These are phyloP conservation scores for Campoletis raptor DNA, from an alignment of 2,888 invertebrate species.

Conservation along the genomic window DNA sequence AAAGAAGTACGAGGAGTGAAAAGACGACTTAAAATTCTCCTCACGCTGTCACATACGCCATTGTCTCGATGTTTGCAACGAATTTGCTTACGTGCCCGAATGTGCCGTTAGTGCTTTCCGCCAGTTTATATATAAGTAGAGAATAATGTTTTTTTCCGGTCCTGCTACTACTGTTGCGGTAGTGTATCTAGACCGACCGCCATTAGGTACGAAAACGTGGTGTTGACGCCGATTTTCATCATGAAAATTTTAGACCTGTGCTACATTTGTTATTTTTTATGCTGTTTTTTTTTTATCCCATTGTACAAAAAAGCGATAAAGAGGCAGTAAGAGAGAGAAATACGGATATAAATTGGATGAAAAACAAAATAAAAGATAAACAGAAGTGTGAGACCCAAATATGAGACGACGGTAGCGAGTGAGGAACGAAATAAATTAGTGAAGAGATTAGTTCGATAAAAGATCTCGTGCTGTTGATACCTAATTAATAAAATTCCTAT, in stretches of 20 bases:
- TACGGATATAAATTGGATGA: not conserved
- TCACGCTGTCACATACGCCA: conserved; percentile 73
- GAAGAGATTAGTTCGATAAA: too few relatives aligned
- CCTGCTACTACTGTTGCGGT: conserved; percentile 63
- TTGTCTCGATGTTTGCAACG: conserved; percentile 77
- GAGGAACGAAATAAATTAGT: too few relatives aligned
- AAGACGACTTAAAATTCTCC: conserved; percentile 71
- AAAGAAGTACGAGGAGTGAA: conserved; percentile 32
- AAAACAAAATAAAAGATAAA: not conserved
- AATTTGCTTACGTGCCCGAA: conserved; percentile 82
- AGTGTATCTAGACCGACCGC: conserved; percentile 35
- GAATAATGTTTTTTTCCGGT: conserved; percentile 78
- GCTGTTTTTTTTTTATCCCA: too few relatives aligned
- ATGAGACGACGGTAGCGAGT: too few relatives aligned
- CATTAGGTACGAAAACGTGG: conserved; percentile 59
- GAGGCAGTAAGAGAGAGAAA: not conserved
- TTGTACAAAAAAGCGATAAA: not conserved
- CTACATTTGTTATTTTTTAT: conserved; percentile 29
- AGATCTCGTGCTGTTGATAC: too few relatives aligned
- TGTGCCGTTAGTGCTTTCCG: conserved; percentile 75
- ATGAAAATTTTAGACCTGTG: conserved; percentile 59
- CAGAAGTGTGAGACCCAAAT: too few relatives aligned
- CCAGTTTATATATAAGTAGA: conserved; percentile 77
- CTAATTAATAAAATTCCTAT: too few relatives aligned
- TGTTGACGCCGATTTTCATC: conserved; percentile 62